These are phyloP conservation scores for Acanthopleura granulata DNA, from an alignment of 2,888 invertebrate species.

Conservation along the genomic window DNA sequence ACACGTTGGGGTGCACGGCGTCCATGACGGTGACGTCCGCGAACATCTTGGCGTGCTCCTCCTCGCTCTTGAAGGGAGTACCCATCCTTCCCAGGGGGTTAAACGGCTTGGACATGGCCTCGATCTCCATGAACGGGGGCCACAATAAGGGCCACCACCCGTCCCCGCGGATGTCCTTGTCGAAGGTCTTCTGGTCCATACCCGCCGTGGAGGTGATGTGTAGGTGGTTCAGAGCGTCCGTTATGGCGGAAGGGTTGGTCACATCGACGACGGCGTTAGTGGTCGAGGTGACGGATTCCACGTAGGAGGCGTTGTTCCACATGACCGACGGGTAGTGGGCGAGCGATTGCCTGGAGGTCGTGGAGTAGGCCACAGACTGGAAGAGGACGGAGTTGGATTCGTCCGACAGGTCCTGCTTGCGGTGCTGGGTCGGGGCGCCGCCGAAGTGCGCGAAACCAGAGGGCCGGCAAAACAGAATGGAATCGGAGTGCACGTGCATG, in stretches of 20 bases:
- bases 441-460: neutral
- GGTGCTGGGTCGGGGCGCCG: neutral
- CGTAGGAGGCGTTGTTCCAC: neutral
- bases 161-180: conserved; percentile 1
- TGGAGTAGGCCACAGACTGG: neutral
- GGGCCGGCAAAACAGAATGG: neutral
- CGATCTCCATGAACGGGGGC: neutral
- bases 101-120: neutral
- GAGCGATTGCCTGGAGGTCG: neutral
- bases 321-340: neutral
- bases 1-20: conserved; percentile 4
- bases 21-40: neutral
- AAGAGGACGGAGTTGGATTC: neutral
- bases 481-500: neutral
- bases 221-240: neutral
- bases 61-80: neutral
- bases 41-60: neutral
- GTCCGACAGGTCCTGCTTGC: conserved; percentile 1
- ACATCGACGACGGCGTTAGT: neutral
- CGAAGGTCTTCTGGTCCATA: neutral
- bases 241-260: neutral
- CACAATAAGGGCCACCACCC: neutral
- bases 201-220: neutral
- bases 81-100: neutral
- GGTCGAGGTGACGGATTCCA: neutral